Evolutionary conservation across 2,113 vertebrate genomes (phyloP), one percentile per base, ranked within the genome.

Genomic region (Hiodon tergisus): DNA sequence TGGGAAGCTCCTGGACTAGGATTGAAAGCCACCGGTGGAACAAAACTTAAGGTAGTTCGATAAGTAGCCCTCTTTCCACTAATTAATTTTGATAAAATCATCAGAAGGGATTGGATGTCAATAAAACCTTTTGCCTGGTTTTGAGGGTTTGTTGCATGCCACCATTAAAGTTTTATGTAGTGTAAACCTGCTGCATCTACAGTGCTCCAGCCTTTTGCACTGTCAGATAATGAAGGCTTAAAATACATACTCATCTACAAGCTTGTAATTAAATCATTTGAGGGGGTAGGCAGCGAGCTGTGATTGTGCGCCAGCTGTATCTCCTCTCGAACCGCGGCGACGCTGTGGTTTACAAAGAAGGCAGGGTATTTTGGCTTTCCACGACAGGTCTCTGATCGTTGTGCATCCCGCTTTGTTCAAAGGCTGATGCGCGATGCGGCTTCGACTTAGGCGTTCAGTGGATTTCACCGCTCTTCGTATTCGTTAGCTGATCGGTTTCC

Each of bases 231-330:
- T 85, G 84, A 85, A 76, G 77, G 85, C 85, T 84, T 87, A 82
- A 74, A 86, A 88, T 83, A 85, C 81, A 84, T 82, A 79, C 83
- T 87, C 85, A 81, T 83, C 83, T 80, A 78, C 81, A 85, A 78
- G 81, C 81, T 80, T 67, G 79, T 88, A 90, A 90, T 89, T 80
- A 86, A 87, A 87, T 86, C 81, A 87, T 89, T 87, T 83, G 81
- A 86, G 83, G 83, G 83, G 79, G 62, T 78, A 79, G 74, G 81
- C 83, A 79, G 81, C 9, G 82, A 85, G 84, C 83, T 88, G 85
- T 87, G 84, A 85, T 90, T 85, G 74, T 81, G 72, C 78, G 83
- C 88, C 86, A 87, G 83, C 80, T 78, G 84, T 81, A 81, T 81
- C 84, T 88, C 87, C 81, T 85, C 88, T 88, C 78, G 13, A 82